Base-by-base conservation (phyloP, 2,113 vertebrate genomes). In the Nannospalax galili region DNA sequence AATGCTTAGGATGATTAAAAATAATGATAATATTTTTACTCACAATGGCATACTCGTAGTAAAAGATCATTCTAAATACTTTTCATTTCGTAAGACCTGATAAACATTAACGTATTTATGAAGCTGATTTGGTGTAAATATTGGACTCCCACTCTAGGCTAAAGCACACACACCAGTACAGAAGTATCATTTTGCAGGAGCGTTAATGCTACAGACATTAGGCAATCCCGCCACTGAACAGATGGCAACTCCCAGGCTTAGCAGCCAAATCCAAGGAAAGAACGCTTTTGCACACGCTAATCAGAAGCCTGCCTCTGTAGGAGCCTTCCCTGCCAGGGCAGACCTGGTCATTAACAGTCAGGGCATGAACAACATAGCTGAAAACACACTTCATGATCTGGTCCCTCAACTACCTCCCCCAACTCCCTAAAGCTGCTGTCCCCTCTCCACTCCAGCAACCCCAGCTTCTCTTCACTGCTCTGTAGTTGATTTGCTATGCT, bases 241-340 rank as follows among this genome's bases (percentile, higher is more conserved):
- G 84, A 94, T 80, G 70, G 93, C 73, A 86, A 73, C 73, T 73
- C 93, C 96, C 77, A 84, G 88, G 87, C 67, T 93, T 73, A 94
- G 92, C 75, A 93, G 88, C 42, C 62, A 87, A 88, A 85, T 85
- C 81, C 72, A 92, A 72, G 56, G 56, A 93, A 89, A 92, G 70
- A 92, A 95, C 62, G 74, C 40, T 88, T 48, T 70, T 92, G 72
- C 19, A 74, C n/a, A 69, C 6, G 5, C n/a, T 52, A 28, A 12
- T 92, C 22, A 88, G 81, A 82, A 92, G 64, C 77, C 52, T 73
- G 28, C 69, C 64, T 93, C 74, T 88, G 7, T 19, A 28, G 5
- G 26, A 95, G 37, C 52, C 77, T 78, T 77, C 32, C 52, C 77
- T 52, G 48, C 62, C 60, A 88, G 78, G 45, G 81, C 17, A 84